Evolutionary conservation across 2,113 vertebrate genomes (phyloP).

Genomic region (Natator depressus): DNA sequence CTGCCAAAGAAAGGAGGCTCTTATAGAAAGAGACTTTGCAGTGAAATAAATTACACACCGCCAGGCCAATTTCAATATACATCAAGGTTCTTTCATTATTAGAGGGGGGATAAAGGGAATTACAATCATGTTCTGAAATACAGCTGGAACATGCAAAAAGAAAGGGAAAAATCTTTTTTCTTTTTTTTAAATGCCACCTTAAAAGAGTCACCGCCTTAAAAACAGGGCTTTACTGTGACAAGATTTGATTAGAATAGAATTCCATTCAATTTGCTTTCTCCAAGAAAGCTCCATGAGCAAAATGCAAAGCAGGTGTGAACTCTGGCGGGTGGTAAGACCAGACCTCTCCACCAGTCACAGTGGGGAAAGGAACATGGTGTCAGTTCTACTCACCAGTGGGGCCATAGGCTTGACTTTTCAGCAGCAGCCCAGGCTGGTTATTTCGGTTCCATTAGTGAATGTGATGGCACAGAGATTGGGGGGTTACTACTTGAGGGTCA

Average conservation of each 20-base stretch:
- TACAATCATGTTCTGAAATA: not conserved
- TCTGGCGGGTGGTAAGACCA: not conserved
- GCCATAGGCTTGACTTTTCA: not conserved
- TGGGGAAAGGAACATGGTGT: not conserved
- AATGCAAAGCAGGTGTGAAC: not conserved
- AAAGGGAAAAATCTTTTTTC: not conserved
- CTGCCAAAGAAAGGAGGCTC: not conserved
- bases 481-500: not conserved
- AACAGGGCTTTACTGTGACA: not conserved
- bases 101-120: not conserved
- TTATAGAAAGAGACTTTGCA: not conserved
- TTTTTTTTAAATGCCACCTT: not conserved
- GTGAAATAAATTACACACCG: not conserved
- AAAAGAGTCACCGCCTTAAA: not conserved
- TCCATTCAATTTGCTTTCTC: not conserved
- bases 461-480: not conserved
- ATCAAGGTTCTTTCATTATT: not conserved
- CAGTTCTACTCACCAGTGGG: not conserved
- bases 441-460: not conserved
- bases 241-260: not conserved
- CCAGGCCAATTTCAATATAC: not conserved
- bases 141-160: not conserved
- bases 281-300: not conserved
- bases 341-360: not conserved
- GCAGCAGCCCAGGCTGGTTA: not conserved